phyloP scores from a whole-genome alignment of 53 echinoderm and acorn worm species.

The Antedon mediterranea region DNA sequence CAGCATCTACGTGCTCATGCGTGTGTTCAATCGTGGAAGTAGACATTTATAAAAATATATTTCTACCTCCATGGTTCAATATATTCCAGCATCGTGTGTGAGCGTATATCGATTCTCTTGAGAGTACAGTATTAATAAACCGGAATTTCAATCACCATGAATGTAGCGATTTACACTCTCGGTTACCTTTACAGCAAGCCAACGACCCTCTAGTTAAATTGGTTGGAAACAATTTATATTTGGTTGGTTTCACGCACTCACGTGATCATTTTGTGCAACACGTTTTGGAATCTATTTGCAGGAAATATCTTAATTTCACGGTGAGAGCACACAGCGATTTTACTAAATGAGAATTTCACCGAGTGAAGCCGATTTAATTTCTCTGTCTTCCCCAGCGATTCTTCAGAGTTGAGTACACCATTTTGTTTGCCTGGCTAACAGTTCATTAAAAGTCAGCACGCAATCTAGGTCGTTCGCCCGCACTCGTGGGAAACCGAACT shows the following conservation, averaged over 20 bases:
- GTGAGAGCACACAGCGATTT: background rate
- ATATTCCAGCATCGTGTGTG: background rate
- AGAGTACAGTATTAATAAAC: background rate
- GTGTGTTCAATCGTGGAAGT: too few species aligned
- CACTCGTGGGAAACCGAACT: background rate
- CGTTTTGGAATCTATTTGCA: background rate
- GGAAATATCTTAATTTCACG: background rate
- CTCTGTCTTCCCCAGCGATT: background rate
- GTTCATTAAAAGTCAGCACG: background rate
- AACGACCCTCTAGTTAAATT: background rate
- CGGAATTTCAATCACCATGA: background rate
- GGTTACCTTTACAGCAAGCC: background rate
- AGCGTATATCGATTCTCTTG: background rate
- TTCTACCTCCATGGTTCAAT: too few species aligned
- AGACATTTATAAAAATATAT: too few species aligned
- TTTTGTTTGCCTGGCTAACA: background rate
- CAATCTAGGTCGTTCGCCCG: background rate
- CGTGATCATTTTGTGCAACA: background rate
- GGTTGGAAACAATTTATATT: background rate
- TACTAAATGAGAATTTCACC: background rate
- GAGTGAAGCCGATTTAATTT: background rate
- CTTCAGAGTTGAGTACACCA: background rate
- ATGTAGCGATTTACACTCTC: background rate
- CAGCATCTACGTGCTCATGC: too few species aligned
- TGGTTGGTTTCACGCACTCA: background rate